These are phyloP conservation scores for Protomyctophum bolini DNA, from an alignment of 2,113 vertebrate genomes.

Conservation along the genomic window DNA sequence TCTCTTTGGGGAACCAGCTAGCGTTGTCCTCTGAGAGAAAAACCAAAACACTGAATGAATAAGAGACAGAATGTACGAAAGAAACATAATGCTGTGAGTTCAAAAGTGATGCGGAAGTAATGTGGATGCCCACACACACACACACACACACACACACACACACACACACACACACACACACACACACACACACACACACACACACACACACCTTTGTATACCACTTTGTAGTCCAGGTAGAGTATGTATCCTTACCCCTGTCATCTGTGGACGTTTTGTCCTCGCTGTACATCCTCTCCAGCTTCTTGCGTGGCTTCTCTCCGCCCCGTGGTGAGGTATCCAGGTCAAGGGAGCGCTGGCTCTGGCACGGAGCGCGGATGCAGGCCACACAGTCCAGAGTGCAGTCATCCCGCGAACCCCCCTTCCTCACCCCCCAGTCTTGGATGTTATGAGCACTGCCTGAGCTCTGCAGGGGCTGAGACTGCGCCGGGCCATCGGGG, in stretches of 20 bases:
- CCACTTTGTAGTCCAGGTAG: too few species aligned
- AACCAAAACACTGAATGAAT: slow-evolving; percentile 23
- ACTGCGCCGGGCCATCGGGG: slow-evolving; percentile 12
- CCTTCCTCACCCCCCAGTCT: slow-evolving; percentile 81
- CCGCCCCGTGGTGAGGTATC: slow-evolving; percentile 80
- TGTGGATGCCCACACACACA: too few species aligned
- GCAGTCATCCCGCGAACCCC: slow-evolving; percentile 82
- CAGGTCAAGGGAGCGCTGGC: slow-evolving; percentile 86
- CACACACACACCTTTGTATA: too few species aligned
- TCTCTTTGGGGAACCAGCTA: slow-evolving; percentile 98
- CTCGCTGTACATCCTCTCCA: slow-evolving; percentile 94
- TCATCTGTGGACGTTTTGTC: slow-evolving; percentile 85
- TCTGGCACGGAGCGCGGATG: slow-evolving; percentile 77
- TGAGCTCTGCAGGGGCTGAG: slow-evolving; percentile 80
- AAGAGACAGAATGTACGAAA: too few species aligned
- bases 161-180: too few species aligned
- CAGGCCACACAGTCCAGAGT: slow-evolving; percentile 86
- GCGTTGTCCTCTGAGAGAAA: slow-evolving; percentile 83
- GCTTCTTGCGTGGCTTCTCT: slow-evolving; percentile 84
- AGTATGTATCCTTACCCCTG: slow-evolving; percentile 59
- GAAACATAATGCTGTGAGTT: too few species aligned
- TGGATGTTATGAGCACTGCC: slow-evolving; percentile 78
- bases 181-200: too few species aligned
- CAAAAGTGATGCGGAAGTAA: too few species aligned
- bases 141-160: too few species aligned